Evolutionary conservation across 2,888 invertebrate genomes (phyloP).

Genomic region (Ditylenchus weischeri): DNA sequence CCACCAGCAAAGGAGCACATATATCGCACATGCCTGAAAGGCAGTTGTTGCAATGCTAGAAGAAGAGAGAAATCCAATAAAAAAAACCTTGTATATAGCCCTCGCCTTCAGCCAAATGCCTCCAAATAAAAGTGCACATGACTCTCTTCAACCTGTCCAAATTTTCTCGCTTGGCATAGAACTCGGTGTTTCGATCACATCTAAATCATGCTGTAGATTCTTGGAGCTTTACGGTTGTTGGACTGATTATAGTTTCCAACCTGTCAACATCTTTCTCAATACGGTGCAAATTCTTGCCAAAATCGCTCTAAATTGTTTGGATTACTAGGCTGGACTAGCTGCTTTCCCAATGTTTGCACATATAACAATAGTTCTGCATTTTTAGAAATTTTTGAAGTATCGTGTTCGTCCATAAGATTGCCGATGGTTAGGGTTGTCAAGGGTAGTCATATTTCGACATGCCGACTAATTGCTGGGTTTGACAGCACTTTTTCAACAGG

Average conservation of each 20-base stretch:
- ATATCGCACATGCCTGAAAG: slow-evolving; percentile 78
- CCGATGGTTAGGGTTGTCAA: too few relatives aligned
- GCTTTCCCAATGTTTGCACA: too few relatives aligned
- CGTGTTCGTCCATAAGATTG: too few relatives aligned
- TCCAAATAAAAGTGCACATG: slow-evolving; percentile 97
- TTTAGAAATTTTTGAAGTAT: too few relatives aligned
- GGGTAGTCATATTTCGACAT: too few relatives aligned
- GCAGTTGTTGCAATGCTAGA: too few relatives aligned
- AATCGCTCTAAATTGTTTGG: slow-evolving; percentile 34
- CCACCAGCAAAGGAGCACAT: slow-evolving; percentile 84
- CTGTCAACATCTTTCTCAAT: slow-evolving; percentile 87
- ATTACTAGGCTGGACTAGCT: too few relatives aligned
- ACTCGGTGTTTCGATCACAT: slow-evolving; percentile 88
- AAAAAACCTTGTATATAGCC: slow-evolving; percentile 84
- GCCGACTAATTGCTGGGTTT: too few relatives aligned
- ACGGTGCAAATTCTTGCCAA: slow-evolving; percentile 81
- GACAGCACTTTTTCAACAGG: too few relatives aligned
- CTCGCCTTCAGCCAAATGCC: slow-evolving; percentile 75
- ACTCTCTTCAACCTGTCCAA: slow-evolving; percentile 86
- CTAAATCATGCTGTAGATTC: slow-evolving; percentile 68
- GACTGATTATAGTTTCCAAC: not conserved
- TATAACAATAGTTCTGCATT: too few relatives aligned
- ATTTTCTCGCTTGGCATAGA: slow-evolving; percentile 78
- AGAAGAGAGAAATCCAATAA: too few relatives aligned
- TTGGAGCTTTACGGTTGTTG: not conserved